Evolutionary conservation across 1,140 invertebrate species (phyloP), one percentile per base, ranked within the genome.

Genomic region (Pachyrhynchus sulphureomaculatus): DNA sequence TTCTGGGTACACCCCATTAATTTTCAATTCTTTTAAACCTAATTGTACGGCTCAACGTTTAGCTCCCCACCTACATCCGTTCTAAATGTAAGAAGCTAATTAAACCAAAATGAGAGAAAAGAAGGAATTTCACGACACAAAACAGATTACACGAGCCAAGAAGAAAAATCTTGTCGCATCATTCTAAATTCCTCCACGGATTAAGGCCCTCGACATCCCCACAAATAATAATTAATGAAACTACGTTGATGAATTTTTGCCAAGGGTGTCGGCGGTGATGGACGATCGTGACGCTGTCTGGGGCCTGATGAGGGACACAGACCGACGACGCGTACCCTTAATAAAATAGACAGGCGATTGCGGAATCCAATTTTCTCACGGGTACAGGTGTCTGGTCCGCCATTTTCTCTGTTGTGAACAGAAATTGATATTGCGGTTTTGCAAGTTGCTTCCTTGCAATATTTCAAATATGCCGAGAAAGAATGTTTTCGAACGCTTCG

Each of bases 331-430:
- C 47, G 45, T 20, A 24, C 36, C 41, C 55, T 58, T 58, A 58
- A 48, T 58, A 58, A 58, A 58, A 58, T 44, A 58, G 55, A 48
- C 45, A 48, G 55, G 55, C 45, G 55, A 58, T 58, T 58, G 55
- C 55, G 44, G 44, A 58, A 58, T 58, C 45, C 55, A 58, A 58
- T 58, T 58, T 58, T 58, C 55, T 58, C 55, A 48, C 55, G 55
- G 55, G 55, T 48, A 48, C 55, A 58, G 55, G 55, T 58, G 55
- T 58, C 55, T 33, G 55, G 32, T 47, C 47, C 33, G 1, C 26
- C 44, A 37, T 44, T 42, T 58, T 48, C 48, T 48, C 44, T 58
- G 32, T 44, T 58, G 26, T 24, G 33, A 58, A 58, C 45, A 36
- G 33, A 48, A 58, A 58, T 58, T 47, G 55, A 58, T 58, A 58